A percentile compares a stretch with the other conserved stretches of the same genome.
These are phyloP conservation scores for Isaurus tuberculatus DNA, from an alignment of 92 coral and sea anemone genomes.

Conservation along the genomic window DNA sequence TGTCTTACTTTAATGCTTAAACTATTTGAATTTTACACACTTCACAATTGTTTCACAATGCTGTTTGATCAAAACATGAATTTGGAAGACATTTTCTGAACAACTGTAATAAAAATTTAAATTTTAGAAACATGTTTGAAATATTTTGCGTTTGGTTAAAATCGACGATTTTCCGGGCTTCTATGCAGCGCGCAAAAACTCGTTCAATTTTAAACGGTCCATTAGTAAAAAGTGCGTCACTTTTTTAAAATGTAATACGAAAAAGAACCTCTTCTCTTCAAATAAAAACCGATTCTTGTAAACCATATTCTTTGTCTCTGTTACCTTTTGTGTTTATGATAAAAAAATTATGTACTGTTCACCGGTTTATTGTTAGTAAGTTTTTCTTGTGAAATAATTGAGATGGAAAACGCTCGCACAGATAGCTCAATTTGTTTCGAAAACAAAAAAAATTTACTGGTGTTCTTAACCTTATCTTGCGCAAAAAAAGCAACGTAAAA, in stretches of 20 bases:
- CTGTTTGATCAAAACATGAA: background rate
- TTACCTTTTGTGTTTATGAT: background rate
- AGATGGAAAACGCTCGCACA: no score
- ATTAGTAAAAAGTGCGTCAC: background rate
- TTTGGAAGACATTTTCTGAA: background rate
- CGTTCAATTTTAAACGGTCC: background rate
- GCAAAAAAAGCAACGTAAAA: background rate
- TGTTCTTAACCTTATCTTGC: background rate
- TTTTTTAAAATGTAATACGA: background rate
- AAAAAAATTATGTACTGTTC: background rate
- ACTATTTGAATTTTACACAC: conserved; percentile 5
- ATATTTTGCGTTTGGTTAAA: background rate
- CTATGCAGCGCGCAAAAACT: background rate
- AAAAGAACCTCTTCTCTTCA: background rate
- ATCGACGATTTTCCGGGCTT: background rate
- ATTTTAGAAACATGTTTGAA: background rate
- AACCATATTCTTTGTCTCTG: background rate
- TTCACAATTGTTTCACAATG: conserved; percentile 8
- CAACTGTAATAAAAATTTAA: background rate
- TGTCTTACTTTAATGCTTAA: conserved; percentile 4
- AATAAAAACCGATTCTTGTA: no score
- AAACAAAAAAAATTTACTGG: no score
- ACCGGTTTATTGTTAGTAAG: background rate
- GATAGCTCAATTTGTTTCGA: no score
- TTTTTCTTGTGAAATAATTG: background rate